Conservation (phyloP, 2,888 invertebrate genomes). For the Cephus pulcher region DNA sequence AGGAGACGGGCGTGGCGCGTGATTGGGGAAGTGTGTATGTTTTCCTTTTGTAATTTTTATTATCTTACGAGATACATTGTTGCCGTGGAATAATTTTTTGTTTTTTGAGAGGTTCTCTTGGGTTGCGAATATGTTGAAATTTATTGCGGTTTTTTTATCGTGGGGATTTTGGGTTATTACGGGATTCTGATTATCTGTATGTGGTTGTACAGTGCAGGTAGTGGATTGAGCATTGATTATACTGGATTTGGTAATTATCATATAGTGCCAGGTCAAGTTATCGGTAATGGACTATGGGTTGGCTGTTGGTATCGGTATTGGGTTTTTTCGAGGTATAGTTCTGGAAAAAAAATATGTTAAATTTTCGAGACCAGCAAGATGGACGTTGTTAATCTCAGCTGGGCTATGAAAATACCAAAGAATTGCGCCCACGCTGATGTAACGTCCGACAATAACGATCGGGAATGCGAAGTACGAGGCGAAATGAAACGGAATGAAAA, state of each 20-base stretch:
- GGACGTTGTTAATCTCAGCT: slow-evolving; percentile 23
- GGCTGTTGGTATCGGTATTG: background rate
- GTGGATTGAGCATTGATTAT: too few species aligned
- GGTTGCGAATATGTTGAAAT: background rate
- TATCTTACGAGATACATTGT: background rate
- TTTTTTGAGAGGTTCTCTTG: background rate
- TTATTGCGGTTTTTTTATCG: background rate
- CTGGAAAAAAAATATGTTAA: background rate
- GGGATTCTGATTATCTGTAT: background rate
- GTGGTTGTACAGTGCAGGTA: too few species aligned
- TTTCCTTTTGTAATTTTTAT: background rate
- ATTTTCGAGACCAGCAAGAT: background rate
- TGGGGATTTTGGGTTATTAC: background rate
- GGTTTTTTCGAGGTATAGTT: background rate
- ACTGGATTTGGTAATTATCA: too few species aligned
- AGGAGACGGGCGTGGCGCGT: background rate
- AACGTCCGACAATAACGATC: slow-evolving; percentile 9
- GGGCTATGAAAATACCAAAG: slow-evolving; percentile 23
- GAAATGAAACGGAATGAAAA: slow-evolving; percentile 13
- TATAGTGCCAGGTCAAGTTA: too few species aligned
- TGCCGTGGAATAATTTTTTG: background rate
- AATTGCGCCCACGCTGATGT: slow-evolving; percentile 26
- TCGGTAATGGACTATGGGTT: background rate
- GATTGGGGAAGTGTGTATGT: background rate
- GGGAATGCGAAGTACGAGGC: slow-evolving; percentile 1